These are phyloP conservation scores for Trematomus loennbergii DNA, from an alignment of 2,113 vertebrate species.

Conservation along the genomic window DNA sequence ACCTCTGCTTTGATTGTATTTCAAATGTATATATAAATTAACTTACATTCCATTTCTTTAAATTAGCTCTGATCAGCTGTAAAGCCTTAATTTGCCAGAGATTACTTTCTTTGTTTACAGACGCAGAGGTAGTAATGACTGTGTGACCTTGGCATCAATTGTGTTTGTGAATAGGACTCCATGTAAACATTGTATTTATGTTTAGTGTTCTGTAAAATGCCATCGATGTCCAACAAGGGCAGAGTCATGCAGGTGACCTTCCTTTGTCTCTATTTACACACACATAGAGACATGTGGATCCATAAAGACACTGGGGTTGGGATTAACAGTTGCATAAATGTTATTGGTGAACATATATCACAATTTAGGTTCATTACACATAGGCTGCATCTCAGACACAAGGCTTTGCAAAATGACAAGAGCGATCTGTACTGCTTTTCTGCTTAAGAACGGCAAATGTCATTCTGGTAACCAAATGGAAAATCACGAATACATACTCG, in stretches of 20 bases:
- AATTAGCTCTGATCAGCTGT: slow-evolving; percentile 2
- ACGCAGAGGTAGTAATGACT: not conserved
- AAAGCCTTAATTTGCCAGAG: slow-evolving; percentile 13
- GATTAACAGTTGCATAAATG: slow-evolving; percentile 43
- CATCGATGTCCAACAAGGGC: slow-evolving; percentile 53
- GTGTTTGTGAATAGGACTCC: slow-evolving; percentile 45
- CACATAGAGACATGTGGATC: slow-evolving; percentile 19
- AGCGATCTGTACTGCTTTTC: slow-evolving; percentile 41
- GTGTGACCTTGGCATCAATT: slow-evolving; percentile 46
- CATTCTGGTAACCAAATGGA: not conserved
- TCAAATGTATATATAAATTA: not conserved
- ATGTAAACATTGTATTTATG: slow-evolving; percentile 63
- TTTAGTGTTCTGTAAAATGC: slow-evolving; percentile 47
- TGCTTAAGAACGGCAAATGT: slow-evolving; percentile 4
- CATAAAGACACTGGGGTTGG: slow-evolving; percentile 15
- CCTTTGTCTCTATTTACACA: slow-evolving; percentile 6
- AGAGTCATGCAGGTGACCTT: slow-evolving; percentile 50
- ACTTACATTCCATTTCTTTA: not conserved
- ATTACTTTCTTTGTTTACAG: slow-evolving; percentile 6
- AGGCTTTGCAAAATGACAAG: slow-evolving; percentile 17
- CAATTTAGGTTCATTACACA: slow-evolving; percentile 61
- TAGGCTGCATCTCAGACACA: slow-evolving; percentile 30
- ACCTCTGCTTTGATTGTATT: slow-evolving; percentile 4
- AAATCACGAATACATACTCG: not conserved
- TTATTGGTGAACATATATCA: slow-evolving; percentile 53